Conservation (phyloP, 23 tunicate genomes). For the Trididemnum nubilum region DNA sequence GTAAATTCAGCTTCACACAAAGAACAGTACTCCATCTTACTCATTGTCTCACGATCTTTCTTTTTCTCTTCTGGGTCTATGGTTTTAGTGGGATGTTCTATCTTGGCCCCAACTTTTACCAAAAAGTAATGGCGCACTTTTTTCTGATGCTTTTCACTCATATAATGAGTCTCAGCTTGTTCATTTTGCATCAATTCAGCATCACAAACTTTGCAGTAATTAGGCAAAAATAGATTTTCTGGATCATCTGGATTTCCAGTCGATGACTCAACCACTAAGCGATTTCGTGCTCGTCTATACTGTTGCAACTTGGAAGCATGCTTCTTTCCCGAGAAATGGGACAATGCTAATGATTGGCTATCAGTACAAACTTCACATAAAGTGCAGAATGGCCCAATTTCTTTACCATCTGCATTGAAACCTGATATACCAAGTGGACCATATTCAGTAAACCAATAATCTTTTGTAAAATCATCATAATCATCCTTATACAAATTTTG, state of each 20-base stretch:
- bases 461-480: constrained; percentile 60
- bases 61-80: constrained; percentile 24
- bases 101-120: constrained; percentile 68
- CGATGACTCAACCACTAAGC: constrained; percentile 67
- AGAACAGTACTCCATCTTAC: constrained; percentile 57
- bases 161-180: constrained; percentile 65
- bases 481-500: constrained; percentile 37
- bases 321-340: constrained; percentile 51
- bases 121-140: constrained; percentile 69
- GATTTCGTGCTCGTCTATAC: constrained; percentile 9
- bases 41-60: constrained; percentile 20
- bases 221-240: constrained; percentile 67
- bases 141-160: constrained; percentile 86
- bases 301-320: constrained; percentile 52
- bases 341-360: not conserved
- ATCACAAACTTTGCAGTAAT: constrained; percentile 73
- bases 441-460: constrained; percentile 53
- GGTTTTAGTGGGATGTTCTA: constrained; percentile 8
- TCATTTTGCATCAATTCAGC: constrained; percentile 47
- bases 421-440: constrained; percentile 90
- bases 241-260: constrained; percentile 77
- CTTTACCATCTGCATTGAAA: constrained; percentile 74
- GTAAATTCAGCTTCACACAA: constrained; percentile 45
- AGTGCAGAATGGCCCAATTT: constrained; percentile 51
- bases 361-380: constrained; percentile 28